Evolutionary conservation across 2,888 invertebrate genomes (phyloP), one percentile per base, ranked within the genome.

Genomic region (Acleris holmiana): DNA sequence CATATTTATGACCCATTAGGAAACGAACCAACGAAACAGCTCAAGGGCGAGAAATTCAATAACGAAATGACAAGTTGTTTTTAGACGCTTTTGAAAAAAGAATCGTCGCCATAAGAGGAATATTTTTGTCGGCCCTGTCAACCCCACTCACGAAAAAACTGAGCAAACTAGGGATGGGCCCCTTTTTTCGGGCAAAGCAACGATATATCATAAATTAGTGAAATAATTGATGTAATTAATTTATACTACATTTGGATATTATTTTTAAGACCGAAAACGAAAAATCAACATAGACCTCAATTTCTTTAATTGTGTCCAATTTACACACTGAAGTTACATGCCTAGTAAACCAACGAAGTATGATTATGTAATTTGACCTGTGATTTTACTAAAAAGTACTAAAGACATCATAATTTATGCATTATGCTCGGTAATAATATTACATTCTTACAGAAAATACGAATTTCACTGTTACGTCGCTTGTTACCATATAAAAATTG

Each of bases 61-160:
- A 88, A 83, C 82, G 80, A 80, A 83, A 81, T 77, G 75, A 79
- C 86, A 86, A 85, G 81, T 81, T 69, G 74, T 79, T 80, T 77
- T 74, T 83, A 76, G 83, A 79, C 29, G 49, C 56, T 76, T 75
- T 80, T 78, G 75, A 83, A 86, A 81, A 79, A 83, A 84, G 85
- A 86, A 82, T 84, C 88, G 89, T 89, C 88, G 85, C 84, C 78
- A 78, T 76, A 77, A 76, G 59, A 70, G 76, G 71, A 76, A 75
- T 89, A 60, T 91, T 91, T 91, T 91, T 89, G 85, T 86, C 71
- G 68, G 76, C 75, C 83, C 83, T 79, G 83, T 85, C 88, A 86
- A 86, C 88, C 88, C 86, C 85, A 85, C 88, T 86, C 86, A 85
- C 76, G 80, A 79, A 78, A 71, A 71, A 74, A 75, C 78, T 76